phyloP scores from a whole-genome alignment of 2,797 vertebrate species.

The Tapirus indicus region DNA sequence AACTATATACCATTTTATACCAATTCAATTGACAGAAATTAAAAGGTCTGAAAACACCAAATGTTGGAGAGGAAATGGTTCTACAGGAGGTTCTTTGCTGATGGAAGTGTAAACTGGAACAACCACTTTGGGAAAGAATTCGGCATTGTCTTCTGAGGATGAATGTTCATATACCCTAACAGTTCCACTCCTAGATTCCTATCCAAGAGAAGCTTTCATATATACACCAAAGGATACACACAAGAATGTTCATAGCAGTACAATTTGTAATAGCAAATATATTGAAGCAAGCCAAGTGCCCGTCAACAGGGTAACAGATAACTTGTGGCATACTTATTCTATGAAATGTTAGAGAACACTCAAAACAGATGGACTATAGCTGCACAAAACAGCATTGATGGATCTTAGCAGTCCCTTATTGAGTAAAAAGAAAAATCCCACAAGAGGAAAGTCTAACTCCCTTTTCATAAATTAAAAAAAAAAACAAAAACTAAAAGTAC shows the following conservation, averaged over 20 bases:
- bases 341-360: background rate
- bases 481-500: background rate
- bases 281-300: background rate
- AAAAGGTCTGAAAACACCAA: background rate
- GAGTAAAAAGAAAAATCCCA: background rate
- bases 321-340: background rate
- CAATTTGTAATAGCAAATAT: background rate
- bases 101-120: background rate
- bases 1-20: background rate
- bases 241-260: background rate
- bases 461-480: background rate
- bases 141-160: background rate
- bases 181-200: background rate
- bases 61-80: background rate
- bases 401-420: background rate
- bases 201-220: background rate
- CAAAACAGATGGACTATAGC: background rate
- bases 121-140: background rate
- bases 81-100: background rate
- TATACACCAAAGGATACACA: background rate
- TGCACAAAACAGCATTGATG: background rate
- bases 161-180: background rate
- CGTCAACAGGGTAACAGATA: background rate
- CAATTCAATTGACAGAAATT: background rate
- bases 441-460: background rate